Base-by-base conservation (phyloP, 2,888 invertebrate genomes). In the Parnassius glacialis region DNA sequence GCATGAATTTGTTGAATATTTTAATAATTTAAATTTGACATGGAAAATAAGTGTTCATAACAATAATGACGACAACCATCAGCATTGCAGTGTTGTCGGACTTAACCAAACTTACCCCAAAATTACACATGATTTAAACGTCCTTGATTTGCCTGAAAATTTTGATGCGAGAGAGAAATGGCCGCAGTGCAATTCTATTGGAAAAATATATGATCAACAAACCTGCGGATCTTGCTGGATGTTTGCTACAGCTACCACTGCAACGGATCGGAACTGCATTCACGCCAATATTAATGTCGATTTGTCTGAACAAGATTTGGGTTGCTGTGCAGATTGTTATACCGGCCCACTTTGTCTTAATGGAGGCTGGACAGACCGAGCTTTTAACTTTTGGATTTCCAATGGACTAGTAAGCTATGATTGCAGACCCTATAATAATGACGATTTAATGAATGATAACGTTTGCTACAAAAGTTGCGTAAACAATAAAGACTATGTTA, bases 151-250 rank as follows among this genome's bases (percentile, higher is more conserved):
- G 10, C 64, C 64, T 1, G 34, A 53, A 1, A 54, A 13, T 7
- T 65, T 65, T 25, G 65, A 65, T 50, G 57, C 96, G 0, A 88
- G 96, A 9, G 79, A 85, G 43, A 80, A 94, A 44, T 97, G 96
- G 96, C 92, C 95, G 0, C 74, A 95, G 68, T 97, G 97, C 74
- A 94, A 95, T 0, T 95, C 96, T 1, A 93, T 97, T 65, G 81
- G 83, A 16, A 94, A 95, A 83, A 93, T 96, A 64, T 87, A 95
- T 61, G 95, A 96, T 82, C 95, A 96, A 59, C 95, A 94, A 3
- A 93, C 94, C 34, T 97, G 96, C 79, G 96, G 96, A 34, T 96
- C 95, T 7, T 97, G 97, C 83, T 96, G 96, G 96, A 96, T 96
- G 1, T 95, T 96, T 81, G 96, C 95, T 42, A 95, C 96, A 13